Base-by-base conservation (phyloP, 2,888 invertebrate species). In the Nomada ferruginata region DNA sequence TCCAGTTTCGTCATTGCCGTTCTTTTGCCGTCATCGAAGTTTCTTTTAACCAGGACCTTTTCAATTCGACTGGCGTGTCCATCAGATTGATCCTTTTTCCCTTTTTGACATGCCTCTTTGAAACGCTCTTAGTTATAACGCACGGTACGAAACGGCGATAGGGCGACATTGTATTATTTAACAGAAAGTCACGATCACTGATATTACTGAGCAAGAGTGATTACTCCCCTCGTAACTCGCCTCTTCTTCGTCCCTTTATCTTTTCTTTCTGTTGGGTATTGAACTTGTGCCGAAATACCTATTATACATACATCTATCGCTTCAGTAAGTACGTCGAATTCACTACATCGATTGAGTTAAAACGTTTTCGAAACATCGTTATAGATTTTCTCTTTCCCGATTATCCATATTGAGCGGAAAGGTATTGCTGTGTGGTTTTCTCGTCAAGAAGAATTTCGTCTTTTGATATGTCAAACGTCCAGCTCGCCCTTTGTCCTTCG, bases 371-470 rank as follows among this genome's bases (percentile, higher is more conserved):
- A 88, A 89, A 87, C 81, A 84, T 84, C 80, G 80, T 85, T 71
- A 60, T 55, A 57, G 60, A 60, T 63, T 70, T 64, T 64, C 73
- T 47, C 47, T 64, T 76, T 66, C 78, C 83, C 86, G 87, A 89
- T 89, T 89, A 91, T 91, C 89, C 87, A 87, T 89, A 90, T 92
- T 91, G 90, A 92, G 92, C 92, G 90, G 88, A 91, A 91, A 88
- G 87, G 90, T 92, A 92, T 92, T 92, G 91, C 92, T 91, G 89
- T 89, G 69, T 87, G 83, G 85, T 89, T 47, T 89, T 85, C 83
- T 88, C 82, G 57, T 80, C 65, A 84, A 87, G 85, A 87, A 91
- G 87, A 88, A 89, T 90, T 82, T 75, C 87, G 85, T 89, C 85
- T 88, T 89, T 90, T 92, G 91, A 92, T 92, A 92, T 92, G 92